These are phyloP conservation scores for Microcebus jonahi DNA, from an alignment of 2,113 vertebrate species.

Conservation along the genomic window DNA sequence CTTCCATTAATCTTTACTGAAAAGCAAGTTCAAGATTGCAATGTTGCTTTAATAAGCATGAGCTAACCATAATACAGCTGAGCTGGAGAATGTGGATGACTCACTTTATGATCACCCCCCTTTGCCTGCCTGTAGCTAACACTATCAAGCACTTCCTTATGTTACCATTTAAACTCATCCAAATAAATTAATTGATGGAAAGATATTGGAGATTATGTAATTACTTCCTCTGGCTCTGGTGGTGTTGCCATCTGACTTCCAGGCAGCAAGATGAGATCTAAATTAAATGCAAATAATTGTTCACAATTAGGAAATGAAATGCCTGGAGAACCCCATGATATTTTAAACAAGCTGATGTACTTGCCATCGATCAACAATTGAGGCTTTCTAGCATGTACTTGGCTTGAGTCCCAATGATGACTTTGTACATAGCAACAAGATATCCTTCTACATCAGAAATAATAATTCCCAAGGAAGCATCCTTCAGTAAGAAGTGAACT, in stretches of 20 bases:
- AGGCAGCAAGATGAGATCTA: slow-evolving; percentile 76
- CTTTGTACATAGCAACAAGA: slow-evolving; percentile 3
- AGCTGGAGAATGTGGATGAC: slow-evolving; percentile 46
- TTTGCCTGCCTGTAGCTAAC: slow-evolving; percentile 72
- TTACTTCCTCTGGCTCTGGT: slow-evolving; percentile 77
- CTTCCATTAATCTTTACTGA: slow-evolving; percentile 51
- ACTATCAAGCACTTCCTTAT: slow-evolving; percentile 78
- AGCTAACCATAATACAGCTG: slow-evolving; percentile 38
- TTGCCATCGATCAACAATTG: slow-evolving; percentile 77
- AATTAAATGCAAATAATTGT: slow-evolving; percentile 83
- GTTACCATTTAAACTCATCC: slow-evolving; percentile 79
- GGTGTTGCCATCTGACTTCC: slow-evolving; percentile 78
- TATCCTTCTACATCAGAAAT: background rate
- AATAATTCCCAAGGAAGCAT: slow-evolving; percentile 32
- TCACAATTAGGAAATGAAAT: slow-evolving; percentile 79
- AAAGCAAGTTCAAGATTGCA: slow-evolving; percentile 42
- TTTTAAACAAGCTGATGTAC: slow-evolving; percentile 73
- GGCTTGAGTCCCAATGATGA: slow-evolving; percentile 62
- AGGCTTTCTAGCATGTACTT: slow-evolving; percentile 71
- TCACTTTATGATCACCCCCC: slow-evolving; percentile 36
- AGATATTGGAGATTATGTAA: slow-evolving; percentile 80
- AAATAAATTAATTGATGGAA: slow-evolving; percentile 81
- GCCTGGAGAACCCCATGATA: slow-evolving; percentile 74
- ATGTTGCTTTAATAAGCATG: slow-evolving; percentile 46
- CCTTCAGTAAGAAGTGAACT: slow-evolving; percentile 9